These are phyloP conservation scores for Scylla paramamosain DNA, from an alignment of 1,140 invertebrate species.

Conservation along the genomic window DNA sequence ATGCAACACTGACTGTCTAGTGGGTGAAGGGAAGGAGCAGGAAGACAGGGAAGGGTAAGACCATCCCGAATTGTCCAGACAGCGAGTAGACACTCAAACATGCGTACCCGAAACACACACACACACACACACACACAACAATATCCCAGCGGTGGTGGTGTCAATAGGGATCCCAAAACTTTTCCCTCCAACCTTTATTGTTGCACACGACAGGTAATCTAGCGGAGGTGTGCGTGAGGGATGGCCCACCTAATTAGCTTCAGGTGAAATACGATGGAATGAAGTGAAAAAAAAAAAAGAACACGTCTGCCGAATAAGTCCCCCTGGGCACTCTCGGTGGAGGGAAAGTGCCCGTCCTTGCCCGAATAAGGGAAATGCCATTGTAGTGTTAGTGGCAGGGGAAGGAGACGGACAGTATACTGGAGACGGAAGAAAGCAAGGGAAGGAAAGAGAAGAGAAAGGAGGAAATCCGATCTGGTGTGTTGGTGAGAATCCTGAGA, in stretches of 20 bases:
- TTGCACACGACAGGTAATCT: neutral
- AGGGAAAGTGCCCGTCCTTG: neutral
- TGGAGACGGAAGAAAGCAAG: neutral
- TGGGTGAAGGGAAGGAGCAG: no score
- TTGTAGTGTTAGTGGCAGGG: neutral
- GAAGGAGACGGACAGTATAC: neutral
- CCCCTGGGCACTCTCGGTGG: neutral
- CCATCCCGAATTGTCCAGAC: no score
- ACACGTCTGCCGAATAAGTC: neutral
- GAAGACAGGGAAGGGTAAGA: no score
- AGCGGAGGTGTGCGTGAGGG: neutral
- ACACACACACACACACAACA: neutral
- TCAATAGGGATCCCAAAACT: neutral
- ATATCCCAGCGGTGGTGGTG: neutral
- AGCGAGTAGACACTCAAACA: neutral
- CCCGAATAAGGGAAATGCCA: neutral
- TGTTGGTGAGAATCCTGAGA: no score
- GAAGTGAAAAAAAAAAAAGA: neutral
- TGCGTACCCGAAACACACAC: no score
- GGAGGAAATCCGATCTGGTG: neutral
- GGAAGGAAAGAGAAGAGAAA: neutral
- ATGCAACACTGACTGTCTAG: no score
- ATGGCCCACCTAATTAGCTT: neutral
- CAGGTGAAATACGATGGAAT: neutral
- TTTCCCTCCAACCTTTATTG: neutral